Evolutionary conservation across 2,113 vertebrate species (phyloP).

Genomic region (Morone saxatilis): DNA sequence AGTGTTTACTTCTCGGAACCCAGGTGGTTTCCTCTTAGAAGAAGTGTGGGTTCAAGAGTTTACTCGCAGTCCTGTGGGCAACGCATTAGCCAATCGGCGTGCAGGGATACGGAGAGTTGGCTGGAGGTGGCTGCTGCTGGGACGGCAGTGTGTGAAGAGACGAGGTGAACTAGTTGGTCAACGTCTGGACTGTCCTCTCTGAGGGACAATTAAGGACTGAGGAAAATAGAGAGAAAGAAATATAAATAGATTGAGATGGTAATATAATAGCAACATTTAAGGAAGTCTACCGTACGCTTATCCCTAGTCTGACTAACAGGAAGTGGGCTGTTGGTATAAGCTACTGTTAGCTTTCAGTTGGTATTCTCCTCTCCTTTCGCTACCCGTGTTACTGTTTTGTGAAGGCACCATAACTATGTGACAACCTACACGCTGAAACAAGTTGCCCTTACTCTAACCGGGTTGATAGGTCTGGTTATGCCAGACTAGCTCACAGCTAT

Average conservation of each 20-base stretch:
- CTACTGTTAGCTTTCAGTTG: too few species aligned
- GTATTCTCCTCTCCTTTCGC: too few species aligned
- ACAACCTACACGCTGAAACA: too few species aligned
- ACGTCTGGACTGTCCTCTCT: conserved; percentile 28
- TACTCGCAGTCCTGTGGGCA: conserved; percentile 72
- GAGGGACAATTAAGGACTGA: conserved; percentile 10
- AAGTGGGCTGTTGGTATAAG: too few species aligned
- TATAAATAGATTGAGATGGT: neutral
- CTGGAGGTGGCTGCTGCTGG: conserved; percentile 34
- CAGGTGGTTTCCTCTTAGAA: conserved; percentile 73
- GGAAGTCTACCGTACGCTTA: neutral
- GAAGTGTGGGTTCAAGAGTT: conserved; percentile 77
- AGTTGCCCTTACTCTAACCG: too few species aligned
- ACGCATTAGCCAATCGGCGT: conserved; percentile 56
- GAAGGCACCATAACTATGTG: too few species aligned
- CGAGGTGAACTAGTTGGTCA: conserved; percentile 29
- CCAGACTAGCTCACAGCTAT: neutral
- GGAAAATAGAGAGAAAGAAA: conserved; percentile 14
- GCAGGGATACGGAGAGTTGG: conserved; percentile 48
- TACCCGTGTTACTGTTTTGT: too few species aligned
- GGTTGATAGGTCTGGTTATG: too few species aligned
- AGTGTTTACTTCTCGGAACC: conserved; percentile 64
- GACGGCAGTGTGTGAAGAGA: conserved; percentile 44
- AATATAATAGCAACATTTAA: neutral
- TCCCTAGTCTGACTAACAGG: too few species aligned